These are phyloP conservation scores for Resseliella maxima DNA, from an alignment of 2,888 invertebrate genomes.

Conservation along the genomic window DNA sequence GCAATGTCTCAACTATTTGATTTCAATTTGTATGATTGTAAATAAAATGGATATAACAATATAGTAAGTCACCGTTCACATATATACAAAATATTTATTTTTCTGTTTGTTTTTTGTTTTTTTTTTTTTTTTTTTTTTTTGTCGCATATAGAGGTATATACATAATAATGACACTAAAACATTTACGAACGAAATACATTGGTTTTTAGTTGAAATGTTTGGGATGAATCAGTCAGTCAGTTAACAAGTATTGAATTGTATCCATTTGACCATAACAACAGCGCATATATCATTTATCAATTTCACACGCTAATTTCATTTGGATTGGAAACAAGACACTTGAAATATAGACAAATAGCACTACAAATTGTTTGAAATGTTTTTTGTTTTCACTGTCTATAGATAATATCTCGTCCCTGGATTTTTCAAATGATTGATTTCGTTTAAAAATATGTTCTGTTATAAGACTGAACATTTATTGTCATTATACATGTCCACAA, in stretches of 20 bases:
- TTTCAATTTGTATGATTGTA: background rate
- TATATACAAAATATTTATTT: background rate
- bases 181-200: background rate
- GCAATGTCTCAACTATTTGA: background rate
- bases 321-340: no score
- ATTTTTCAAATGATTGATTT: no score
- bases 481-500: background rate
- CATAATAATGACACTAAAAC: background rate
- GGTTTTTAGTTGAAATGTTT: background rate
- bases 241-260: background rate
- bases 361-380: no score
- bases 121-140: no score
- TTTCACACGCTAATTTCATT: no score
- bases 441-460: background rate
- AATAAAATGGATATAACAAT: background rate
- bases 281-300: background rate
- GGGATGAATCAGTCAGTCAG: background rate
- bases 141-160: background rate
- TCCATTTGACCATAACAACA: no score
- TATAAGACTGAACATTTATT: no score
- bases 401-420: no score
- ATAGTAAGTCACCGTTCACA: background rate
- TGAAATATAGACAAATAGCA: no score
- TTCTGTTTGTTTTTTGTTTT: no score
- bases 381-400: no score